Evolutionary conservation across 2,888 invertebrate genomes (phyloP), one percentile per base, ranked within the genome.

Genomic region (Lasioglossum figueresi): DNA sequence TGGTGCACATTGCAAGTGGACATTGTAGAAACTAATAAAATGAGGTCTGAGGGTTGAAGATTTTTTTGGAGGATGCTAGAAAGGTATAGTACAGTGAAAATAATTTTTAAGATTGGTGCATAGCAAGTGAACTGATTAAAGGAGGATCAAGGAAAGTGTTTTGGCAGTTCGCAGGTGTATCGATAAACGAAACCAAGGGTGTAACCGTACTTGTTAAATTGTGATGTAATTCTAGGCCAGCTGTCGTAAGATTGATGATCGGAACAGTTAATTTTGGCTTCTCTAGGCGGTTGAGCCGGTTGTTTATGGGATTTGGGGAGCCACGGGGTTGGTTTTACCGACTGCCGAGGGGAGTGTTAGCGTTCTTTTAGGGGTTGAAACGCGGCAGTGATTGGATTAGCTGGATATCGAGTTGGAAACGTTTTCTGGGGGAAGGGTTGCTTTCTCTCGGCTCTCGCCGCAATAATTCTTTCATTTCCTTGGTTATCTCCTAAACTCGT

Each of bases 291-390:
- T 80, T 52, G 23, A 48, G 31, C 31, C 27, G 75, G 74, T 75
- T 75, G 66, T 75, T 80, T 40, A 75, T 68, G 75, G 45, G 80
- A 48, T 75, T 66, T 68, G 68, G 75, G 75, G 79, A 37, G 19
- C 52, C 19, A 27, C 27, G 27, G 77, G 40, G 37, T 40, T 40
- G 37, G 70, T 68, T 71, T 70, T 78, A 70, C 77, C n/a, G 70
- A 70, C 27, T 37, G n/a, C 45, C 37, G 70, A 52, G 77, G 77
- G 77, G 40, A 12, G 63, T 8, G 56, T 23, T 56, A 19, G 40
- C 27, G 70, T 70, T 78, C 77, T 78, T 78, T 70, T 52, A 37
- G 70, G 52, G 77, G 40, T 70, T 48, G 70, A 70, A 52, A 52
- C 34, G 77, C 52, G 77, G 40, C 52, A 37, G 77, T 70, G 77